Percentiles rank a stretch among this genome's conserved stretches.
phyloP scores from a whole-genome alignment of 2,113 vertebrate species.

The Romanogobio albipinnatus region DNA sequence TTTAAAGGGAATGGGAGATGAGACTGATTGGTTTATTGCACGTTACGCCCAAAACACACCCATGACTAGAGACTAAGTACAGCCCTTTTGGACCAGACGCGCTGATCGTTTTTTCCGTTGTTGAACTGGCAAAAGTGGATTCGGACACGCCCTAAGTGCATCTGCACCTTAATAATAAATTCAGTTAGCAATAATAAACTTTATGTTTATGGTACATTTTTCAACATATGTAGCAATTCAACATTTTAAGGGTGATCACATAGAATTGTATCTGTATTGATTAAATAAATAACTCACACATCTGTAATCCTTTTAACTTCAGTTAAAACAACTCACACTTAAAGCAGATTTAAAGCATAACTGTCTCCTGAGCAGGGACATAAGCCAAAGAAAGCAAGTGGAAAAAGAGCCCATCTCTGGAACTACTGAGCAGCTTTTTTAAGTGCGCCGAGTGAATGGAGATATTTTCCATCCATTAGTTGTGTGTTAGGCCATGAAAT shows the following conservation, averaged over 20 bases:
- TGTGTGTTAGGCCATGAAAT: slow-evolving; percentile 37
- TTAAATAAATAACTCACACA: slow-evolving; percentile 35
- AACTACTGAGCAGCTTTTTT: slow-evolving; percentile 52
- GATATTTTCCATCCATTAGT: slow-evolving; percentile 65
- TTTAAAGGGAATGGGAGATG: no score
- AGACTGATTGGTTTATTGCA: no score
- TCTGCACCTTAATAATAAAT: not conserved
- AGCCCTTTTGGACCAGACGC: no score
- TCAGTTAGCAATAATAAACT: not conserved
- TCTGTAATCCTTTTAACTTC: slow-evolving; percentile 50
- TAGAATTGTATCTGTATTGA: not conserved
- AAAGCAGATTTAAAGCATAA: slow-evolving; percentile 51
- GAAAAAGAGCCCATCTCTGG: slow-evolving; percentile 55
- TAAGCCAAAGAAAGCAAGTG: slow-evolving; percentile 67
- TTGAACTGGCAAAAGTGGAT: no score
- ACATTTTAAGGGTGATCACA: slow-evolving; percentile 3
- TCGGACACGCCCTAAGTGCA: no score
- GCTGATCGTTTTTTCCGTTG: no score
- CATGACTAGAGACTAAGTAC: no score
- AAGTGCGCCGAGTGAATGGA: slow-evolving; percentile 49
- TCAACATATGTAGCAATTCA: not conserved
- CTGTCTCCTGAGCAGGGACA: slow-evolving; percentile 44
- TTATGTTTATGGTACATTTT: not conserved
- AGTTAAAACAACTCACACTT: slow-evolving; percentile 65
- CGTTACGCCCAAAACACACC: no score